Percentiles rank a stretch among this genome's conserved stretches.
Evolutionary conservation across 2,797 vertebrate species (phyloP).

Genomic region (Brachymystax lenok): DNA sequence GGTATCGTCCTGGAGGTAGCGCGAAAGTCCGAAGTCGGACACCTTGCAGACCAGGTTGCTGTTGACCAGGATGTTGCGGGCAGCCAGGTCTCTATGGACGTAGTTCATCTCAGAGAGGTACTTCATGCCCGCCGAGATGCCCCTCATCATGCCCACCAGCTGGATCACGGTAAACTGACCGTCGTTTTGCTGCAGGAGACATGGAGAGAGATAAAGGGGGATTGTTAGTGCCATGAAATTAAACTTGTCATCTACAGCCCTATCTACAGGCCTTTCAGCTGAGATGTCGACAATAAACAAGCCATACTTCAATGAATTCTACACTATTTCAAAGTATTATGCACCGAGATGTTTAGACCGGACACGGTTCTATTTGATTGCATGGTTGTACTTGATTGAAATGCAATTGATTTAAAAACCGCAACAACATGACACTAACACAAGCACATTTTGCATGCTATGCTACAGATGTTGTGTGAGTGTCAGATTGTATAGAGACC

Average conservation of each 20-base stretch:
- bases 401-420: not conserved
- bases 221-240: not conserved
- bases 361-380: slow-evolving; percentile 1
- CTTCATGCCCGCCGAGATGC: slow-evolving; percentile 97
- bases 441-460: not conserved
- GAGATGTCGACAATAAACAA: slow-evolving; percentile 18
- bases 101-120: slow-evolving; percentile 98
- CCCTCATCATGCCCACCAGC: slow-evolving; percentile 97
- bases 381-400: not conserved
- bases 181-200: slow-evolving; percentile 87
- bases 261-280: not conserved
- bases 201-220: not conserved
- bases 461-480: not conserved
- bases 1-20: slow-evolving; percentile 95
- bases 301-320: not conserved
- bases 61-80: slow-evolving; percentile 97
- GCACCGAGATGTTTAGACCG: not conserved
- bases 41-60: slow-evolving; percentile 99
- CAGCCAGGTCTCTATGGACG: slow-evolving; percentile 94
- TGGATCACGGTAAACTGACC: slow-evolving; percentile 98
- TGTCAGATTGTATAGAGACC: not conserved
- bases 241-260: not conserved
- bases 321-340: not conserved
- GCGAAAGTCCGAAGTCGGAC: slow-evolving; percentile 95
- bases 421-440: not conserved